These are phyloP conservation scores for Bucorvus abyssinicus DNA, from an alignment of 2,797 vertebrate genomes.

Conservation along the genomic window DNA sequence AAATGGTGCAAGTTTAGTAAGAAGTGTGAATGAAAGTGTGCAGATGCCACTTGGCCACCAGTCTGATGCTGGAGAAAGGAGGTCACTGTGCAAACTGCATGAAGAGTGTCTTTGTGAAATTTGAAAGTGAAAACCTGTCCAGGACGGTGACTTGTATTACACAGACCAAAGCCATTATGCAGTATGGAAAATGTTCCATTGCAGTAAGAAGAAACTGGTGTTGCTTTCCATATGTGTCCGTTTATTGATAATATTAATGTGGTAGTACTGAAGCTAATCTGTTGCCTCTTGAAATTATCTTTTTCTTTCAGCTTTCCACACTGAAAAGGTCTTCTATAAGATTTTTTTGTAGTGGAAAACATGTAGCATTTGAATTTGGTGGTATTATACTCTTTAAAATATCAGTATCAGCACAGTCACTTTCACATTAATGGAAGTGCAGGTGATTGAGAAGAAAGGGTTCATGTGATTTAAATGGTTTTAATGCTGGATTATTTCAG, in stretches of 20 bases:
- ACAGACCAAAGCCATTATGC: background rate
- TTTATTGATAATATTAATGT: background rate
- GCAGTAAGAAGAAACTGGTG: background rate
- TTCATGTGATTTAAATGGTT: constrained; percentile 17
- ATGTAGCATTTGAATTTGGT: background rate
- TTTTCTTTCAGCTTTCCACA: background rate
- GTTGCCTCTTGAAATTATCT: background rate
- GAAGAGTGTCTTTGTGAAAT: background rate
- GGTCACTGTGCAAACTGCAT: background rate
- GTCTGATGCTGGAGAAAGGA: background rate
- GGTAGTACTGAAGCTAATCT: background rate
- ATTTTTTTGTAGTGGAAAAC: background rate
- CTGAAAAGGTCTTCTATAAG: background rate
- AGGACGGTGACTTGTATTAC: background rate
- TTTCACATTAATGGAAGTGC: background rate
- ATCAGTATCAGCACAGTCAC: background rate
- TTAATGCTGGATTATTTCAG: constrained; percentile 40
- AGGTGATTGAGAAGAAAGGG: constrained; percentile 15
- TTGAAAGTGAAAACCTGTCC: background rate
- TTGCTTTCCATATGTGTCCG: background rate
- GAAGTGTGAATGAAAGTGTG: background rate
- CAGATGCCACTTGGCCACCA: background rate
- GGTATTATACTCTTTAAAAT: background rate
- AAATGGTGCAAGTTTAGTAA: background rate
- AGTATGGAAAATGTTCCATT: background rate